A percentile compares a stretch with the other conserved stretches of the same genome.
Conservation (phyloP, 2,888 invertebrate species). For the Drosophila antonietae region DNA sequence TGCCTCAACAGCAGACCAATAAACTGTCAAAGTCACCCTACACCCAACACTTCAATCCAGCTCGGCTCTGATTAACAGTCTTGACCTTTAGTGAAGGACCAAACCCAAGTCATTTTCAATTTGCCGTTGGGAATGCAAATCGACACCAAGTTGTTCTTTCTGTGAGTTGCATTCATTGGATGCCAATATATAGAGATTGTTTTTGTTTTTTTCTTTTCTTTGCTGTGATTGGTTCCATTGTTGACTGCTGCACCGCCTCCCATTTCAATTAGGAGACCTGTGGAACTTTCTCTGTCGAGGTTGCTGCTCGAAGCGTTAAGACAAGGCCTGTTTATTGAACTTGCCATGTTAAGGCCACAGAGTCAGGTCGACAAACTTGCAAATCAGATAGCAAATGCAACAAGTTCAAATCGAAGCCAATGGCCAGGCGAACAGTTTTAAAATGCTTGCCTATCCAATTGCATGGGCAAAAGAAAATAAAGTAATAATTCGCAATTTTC, state of each 20-base stretch:
- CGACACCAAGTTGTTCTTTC: not conserved
- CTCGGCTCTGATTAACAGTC: constrained; percentile 10
- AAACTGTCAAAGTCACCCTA: constrained; percentile 14
- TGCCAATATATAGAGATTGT: constrained; percentile 32
- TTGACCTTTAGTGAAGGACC: constrained; percentile 20
- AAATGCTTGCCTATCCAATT: constrained; percentile 1
- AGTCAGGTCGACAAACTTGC: constrained; percentile 54
- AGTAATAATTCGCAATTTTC: not conserved
- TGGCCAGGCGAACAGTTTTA: constrained; percentile 19
- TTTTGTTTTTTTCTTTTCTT: constrained; percentile 28
- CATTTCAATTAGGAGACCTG: constrained; percentile 3
- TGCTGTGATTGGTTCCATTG: constrained; percentile 57
- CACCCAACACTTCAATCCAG: not conserved
- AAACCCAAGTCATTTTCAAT: not conserved
- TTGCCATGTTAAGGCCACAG: constrained; percentile 7
- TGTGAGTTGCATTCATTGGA: constrained; percentile 27
- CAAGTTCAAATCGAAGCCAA: constrained; percentile 22
- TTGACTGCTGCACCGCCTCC: constrained; percentile 15
- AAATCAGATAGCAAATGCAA: constrained; percentile 46
- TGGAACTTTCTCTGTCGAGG: not conserved
- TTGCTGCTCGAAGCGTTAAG: constrained; percentile 18
- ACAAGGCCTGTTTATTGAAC: constrained; percentile 34
- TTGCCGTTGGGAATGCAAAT: constrained; percentile 49
- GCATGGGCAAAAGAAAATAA: not conserved
- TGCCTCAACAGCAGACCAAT: constrained; percentile 14